These are phyloP conservation scores for Progne subis DNA, from an alignment of 2,113 vertebrate species.

Conservation along the genomic window DNA sequence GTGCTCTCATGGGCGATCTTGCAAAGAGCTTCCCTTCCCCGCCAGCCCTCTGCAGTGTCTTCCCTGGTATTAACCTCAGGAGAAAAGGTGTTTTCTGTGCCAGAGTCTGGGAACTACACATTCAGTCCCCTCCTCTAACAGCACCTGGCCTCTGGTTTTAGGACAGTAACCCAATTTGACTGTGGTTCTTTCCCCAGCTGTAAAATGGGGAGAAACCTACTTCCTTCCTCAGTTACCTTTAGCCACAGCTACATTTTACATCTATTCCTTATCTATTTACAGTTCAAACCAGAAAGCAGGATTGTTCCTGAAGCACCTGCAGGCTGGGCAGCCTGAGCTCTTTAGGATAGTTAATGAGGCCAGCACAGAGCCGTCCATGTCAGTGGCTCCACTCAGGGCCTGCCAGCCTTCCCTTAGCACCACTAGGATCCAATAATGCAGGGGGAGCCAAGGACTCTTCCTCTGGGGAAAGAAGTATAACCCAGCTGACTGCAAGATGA, in stretches of 20 bases:
- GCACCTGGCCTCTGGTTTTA: background rate
- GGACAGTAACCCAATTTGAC: background rate
- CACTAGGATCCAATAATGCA: background rate
- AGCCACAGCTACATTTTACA: background rate
- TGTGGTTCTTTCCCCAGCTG: background rate
- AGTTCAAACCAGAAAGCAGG: background rate
- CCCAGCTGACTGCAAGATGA: conserved; percentile 43
- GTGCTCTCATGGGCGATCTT: accelerated
- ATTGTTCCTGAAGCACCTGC: background rate
- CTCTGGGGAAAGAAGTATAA: conserved; percentile 16
- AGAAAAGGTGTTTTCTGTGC: background rate
- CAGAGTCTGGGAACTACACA: background rate
- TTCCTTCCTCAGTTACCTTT: background rate
- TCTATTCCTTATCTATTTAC: background rate
- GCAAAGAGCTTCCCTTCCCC: background rate
- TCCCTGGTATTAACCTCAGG: accelerated
- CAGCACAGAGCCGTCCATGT: accelerated
- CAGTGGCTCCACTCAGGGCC: background rate
- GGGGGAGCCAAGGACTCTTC: background rate
- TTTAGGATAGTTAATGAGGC: background rate
- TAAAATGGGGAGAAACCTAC: background rate
- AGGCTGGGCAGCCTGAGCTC: background rate
- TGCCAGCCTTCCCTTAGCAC: background rate
- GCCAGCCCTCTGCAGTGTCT: background rate
- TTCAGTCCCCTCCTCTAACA: background rate